Evolutionary conservation across 92 coral and sea anemone genomes (phyloP).

Genomic region (Phenganax stokvisi): DNA sequence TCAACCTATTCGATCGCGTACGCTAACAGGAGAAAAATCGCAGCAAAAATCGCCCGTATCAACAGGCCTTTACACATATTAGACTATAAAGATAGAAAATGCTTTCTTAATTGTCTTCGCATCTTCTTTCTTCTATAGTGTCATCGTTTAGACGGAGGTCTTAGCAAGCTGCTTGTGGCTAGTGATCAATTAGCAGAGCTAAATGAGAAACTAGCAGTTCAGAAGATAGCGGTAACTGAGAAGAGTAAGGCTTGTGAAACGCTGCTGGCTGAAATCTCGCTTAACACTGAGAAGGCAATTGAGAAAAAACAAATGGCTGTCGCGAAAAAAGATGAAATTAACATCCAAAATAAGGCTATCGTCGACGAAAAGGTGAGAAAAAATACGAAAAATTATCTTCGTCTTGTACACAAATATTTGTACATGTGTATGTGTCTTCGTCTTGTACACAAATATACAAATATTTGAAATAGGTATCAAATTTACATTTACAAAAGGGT

Average conservation of each 20-base stretch:
- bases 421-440: not conserved
- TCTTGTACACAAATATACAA: not conserved
- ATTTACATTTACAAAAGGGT: no score
- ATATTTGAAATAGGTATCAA: no score
- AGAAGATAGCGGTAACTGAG: conserved; percentile 95
- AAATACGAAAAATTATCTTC: not conserved
- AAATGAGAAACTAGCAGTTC: conserved; percentile 91
- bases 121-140: conserved; percentile 51
- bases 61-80: not conserved
- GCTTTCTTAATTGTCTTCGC: not conserved
- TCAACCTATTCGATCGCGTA: no score
- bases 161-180: conserved; percentile 92
- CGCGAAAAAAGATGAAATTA: conserved; percentile 86
- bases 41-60: no score
- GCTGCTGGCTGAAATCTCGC: conserved; percentile 72
- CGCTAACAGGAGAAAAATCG: no score
- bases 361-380: conserved; percentile 65
- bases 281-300: conserved; percentile 82
- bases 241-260: conserved; percentile 98
- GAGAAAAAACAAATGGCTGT: conserved; percentile 92
- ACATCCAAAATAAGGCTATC: conserved; percentile 80
- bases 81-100: not conserved
- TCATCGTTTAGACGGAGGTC: conserved; percentile 97
- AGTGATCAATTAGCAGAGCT: conserved; percentile 97
- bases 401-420: not conserved